Evolutionary conservation across 2,888 invertebrate species (phyloP).

Genomic region (Macropis europaea): DNA sequence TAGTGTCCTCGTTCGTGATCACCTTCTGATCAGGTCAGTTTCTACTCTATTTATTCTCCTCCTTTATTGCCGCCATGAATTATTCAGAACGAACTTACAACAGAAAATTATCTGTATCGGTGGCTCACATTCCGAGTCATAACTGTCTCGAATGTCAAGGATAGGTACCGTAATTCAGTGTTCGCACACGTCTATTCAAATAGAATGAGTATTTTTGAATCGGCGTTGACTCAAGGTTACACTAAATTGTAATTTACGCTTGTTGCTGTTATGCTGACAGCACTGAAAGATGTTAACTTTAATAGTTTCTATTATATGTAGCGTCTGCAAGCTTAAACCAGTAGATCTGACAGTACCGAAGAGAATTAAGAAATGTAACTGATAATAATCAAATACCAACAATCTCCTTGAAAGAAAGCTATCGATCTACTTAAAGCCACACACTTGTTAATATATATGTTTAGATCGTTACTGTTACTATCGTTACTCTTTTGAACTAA

Average conservation of each 20-base stretch:
- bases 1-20: too few relatives aligned
- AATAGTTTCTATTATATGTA: background rate
- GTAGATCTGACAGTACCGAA: background rate
- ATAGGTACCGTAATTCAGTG: constrained; percentile 21
- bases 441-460: background rate
- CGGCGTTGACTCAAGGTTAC: constrained; percentile 34
- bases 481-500: too few relatives aligned
- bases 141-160: constrained; percentile 48
- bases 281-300: background rate
- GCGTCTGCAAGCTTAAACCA: too few relatives aligned
- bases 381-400: background rate
- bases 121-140: constrained; percentile 20
- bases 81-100: constrained; percentile 34
- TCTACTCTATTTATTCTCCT: background rate
- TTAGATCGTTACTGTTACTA: background rate
- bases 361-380: background rate
- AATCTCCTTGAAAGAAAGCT: background rate
- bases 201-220: constrained; percentile 29
- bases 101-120: constrained; percentile 22
- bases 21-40: background rate
- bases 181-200: constrained; percentile 19
- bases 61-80: constrained; percentile 16
- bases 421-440: constrained; percentile 6
- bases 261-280: constrained; percentile 15
- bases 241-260: constrained; percentile 41